Conservation (phyloP, 2,113 vertebrate genomes). For the Rhinopithecus roxellana region DNA sequence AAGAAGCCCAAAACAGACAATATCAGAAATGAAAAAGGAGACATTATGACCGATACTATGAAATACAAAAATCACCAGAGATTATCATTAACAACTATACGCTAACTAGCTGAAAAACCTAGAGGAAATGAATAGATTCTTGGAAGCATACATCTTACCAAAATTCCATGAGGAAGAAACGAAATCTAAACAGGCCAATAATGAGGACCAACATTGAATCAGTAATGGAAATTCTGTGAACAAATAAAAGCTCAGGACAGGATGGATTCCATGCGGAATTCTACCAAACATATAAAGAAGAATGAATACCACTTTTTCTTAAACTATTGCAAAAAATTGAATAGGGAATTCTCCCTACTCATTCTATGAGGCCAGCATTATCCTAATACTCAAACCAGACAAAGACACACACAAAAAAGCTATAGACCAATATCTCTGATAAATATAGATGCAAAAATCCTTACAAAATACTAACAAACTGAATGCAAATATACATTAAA, state of each 20-base stretch:
- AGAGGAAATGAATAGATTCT: background rate
- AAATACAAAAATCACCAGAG: background rate
- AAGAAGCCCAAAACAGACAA: too few relatives aligned
- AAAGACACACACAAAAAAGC: background rate
- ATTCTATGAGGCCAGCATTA: background rate
- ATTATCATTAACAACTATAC: background rate
- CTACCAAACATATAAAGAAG: background rate
- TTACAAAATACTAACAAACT: background rate
- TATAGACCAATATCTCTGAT: background rate
- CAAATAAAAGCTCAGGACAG: background rate
- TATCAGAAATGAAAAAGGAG: background rate
- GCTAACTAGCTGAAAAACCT: background rate
- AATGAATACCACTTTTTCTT: background rate
- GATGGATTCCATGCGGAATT: background rate
- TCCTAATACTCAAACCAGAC: background rate
- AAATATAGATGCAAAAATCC: background rate
- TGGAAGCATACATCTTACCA: background rate
- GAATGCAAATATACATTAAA: background rate
- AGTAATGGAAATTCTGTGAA: background rate
- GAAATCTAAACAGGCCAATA: background rate
- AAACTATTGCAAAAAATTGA: background rate
- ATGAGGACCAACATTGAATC: background rate
- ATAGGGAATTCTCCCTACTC: background rate
- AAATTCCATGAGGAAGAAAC: background rate
- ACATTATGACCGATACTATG: background rate